phyloP scores from a whole-genome alignment of 2,888 invertebrate species.

The Drosophila koepferae region DNA sequence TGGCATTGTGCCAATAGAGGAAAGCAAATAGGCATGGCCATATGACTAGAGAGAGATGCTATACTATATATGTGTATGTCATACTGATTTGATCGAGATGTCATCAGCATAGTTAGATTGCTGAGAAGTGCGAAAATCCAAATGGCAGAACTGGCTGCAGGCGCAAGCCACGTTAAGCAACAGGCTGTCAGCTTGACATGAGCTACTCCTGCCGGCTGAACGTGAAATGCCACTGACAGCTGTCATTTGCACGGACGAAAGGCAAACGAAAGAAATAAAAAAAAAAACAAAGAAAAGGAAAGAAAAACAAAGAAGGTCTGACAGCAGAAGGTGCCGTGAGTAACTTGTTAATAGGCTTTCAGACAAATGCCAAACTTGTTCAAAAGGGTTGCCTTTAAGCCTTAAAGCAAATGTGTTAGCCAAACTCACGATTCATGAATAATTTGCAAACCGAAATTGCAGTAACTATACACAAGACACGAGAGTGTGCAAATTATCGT shows the following conservation, averaged over 20 bases:
- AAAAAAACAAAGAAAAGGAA: not conserved
- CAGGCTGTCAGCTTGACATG: constrained; percentile 71
- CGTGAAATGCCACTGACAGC: constrained; percentile 71
- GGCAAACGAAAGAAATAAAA: not conserved
- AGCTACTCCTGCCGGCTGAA: constrained; percentile 47
- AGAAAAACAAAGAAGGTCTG: constrained; percentile 9
- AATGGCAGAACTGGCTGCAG: constrained; percentile 31
- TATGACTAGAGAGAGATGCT: not conserved
- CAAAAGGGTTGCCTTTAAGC: constrained; percentile 31
- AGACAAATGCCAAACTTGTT: constrained; percentile 4
- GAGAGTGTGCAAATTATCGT: constrained; percentile 36
- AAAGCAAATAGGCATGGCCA: not conserved
- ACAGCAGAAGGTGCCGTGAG: constrained; percentile 36
- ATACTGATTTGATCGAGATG: constrained; percentile 13
- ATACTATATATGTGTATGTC: not conserved
- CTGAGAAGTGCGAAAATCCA: constrained; percentile 6
- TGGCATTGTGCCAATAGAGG: constrained; percentile 38
- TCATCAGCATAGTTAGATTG: constrained; percentile 5
- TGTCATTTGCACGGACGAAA: constrained; percentile 62
- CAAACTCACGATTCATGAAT: constrained; percentile 22
- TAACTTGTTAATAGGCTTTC: constrained; percentile 46
- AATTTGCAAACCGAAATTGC: constrained; percentile 28
- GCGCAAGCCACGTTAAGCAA: constrained; percentile 54
- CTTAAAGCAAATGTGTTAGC: constrained; percentile 4
- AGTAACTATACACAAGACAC: constrained; percentile 10